Base-by-base conservation (phyloP, 2,113 vertebrate species). In the rabbit (Oryctolagus cuniculus) region DNA sequence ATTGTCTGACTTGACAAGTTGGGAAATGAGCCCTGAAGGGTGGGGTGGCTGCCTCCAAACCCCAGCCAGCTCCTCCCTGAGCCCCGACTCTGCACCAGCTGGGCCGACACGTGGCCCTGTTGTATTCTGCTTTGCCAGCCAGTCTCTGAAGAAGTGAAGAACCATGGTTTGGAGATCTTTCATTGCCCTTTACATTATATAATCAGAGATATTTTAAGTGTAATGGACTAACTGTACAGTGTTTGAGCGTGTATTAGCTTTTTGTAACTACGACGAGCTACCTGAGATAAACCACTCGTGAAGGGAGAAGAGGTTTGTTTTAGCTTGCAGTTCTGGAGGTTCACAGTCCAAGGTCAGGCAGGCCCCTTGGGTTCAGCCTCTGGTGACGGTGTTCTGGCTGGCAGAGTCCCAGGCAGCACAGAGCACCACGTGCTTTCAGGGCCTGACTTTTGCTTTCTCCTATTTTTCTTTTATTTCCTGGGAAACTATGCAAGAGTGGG, bases 61-160 rank as follows among this genome's bases (percentile, higher is more conserved):
- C 19, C 3, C 16, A 82, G 38, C 67, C 27, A 12, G 11, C 64
- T 64, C 63, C n/a, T 2, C 5, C 6, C 53, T 16, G 25, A 25
- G 34, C 44, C 34, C 24, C 0, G 24, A 7, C 61, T 10, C 3
- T 6, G 34, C 34, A 36, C 44, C 70, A 19, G 1, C 5, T 2
- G 12, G 49, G n/a, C n/a, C 0, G 0, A 5, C 17, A 29, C 25
- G 6, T 0, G 10, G 80, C n/a, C 53, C 27, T 16, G 53, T n/a
- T 49, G 0, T 27, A 44, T 69, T 19, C 69, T 27, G 24, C 13
- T 10, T 7, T 22, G 31, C 11, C n/a, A n/a, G 34, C 10, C 38
- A 15, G 51, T 12, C 66, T 38, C 44, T 31, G n/a, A n/a, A 78
- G 80, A 87, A 55, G 3, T 25, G 19, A 87, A 44, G 58, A 34